phyloP scores from a whole-genome alignment of 2,113 vertebrate species.

The Nestor notabilis region DNA sequence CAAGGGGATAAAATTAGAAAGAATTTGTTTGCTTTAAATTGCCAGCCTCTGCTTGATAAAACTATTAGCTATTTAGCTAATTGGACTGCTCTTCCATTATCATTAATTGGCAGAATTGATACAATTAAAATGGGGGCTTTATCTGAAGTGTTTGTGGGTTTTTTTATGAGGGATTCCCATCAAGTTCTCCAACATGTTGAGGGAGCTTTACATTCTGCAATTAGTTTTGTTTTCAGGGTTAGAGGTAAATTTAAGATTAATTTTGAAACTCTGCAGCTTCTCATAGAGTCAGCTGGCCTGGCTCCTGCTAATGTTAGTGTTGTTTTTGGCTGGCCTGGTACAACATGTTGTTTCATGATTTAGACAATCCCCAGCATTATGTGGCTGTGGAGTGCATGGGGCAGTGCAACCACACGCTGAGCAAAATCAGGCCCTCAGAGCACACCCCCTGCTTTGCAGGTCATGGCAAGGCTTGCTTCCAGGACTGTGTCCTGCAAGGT shows the following conservation, averaged over 20 bases:
- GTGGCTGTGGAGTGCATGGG: background rate
- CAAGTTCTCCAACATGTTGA: constrained; percentile 70
- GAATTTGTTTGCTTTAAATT: constrained; percentile 87
- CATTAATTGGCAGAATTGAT: constrained; percentile 87
- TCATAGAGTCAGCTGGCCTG: constrained; percentile 42
- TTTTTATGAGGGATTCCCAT: constrained; percentile 75
- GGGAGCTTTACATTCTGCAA: constrained; percentile 70
- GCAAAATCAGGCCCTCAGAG: background rate
- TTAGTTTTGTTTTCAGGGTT: constrained; percentile 76
- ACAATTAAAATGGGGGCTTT: constrained; percentile 82
- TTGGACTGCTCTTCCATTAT: constrained; percentile 86
- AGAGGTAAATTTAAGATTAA: constrained; percentile 75
- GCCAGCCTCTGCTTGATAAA: constrained; percentile 85
- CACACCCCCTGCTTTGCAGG: background rate
- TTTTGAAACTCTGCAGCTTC: constrained; percentile 68
- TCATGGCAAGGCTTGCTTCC: background rate
- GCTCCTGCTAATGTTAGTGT: constrained; percentile 43
- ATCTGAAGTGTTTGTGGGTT: constrained; percentile 74
- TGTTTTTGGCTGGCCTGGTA: constrained; percentile 11
- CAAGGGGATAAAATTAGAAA: constrained; percentile 84
- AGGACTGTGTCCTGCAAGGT: background rate
- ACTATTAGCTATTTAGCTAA: constrained; percentile 86
- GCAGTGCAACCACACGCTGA: background rate
- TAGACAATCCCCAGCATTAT: background rate
- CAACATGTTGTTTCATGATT: background rate